phyloP scores from a whole-genome alignment of 2,113 vertebrate species.

The Eleginops maclovinus region DNA sequence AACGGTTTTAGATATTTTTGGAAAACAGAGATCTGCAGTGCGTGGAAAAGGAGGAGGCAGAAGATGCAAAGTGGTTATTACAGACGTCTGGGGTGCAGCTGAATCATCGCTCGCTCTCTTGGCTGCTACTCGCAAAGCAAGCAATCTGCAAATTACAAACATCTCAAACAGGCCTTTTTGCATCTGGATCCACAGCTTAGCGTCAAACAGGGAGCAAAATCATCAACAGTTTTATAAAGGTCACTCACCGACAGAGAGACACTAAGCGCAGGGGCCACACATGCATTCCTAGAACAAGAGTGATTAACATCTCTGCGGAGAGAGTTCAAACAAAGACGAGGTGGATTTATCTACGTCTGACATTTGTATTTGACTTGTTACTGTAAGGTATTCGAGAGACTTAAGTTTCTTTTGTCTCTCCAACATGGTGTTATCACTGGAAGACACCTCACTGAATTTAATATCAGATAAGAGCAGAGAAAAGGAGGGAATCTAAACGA shows the following conservation, averaged over 20 bases:
- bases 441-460: neutral
- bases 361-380: neutral
- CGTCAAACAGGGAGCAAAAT: neutral
- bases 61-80: constrained; percentile 66
- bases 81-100: constrained; percentile 57
- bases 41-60: constrained; percentile 50
- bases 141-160: constrained; percentile 57
- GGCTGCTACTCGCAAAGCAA: constrained; percentile 52
- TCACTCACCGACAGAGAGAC: constrained; percentile 23
- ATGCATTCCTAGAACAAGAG: neutral
- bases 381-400: neutral
- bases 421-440: neutral
- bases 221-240: constrained; percentile 30
- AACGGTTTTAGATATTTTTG: constrained; percentile 51
- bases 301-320: constrained; percentile 13
- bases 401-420: neutral
- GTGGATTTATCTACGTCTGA: neutral
- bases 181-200: constrained; percentile 21
- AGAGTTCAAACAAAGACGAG: neutral
- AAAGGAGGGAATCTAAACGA: neutral
- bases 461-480: neutral
- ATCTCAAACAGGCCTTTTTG: constrained; percentile 43
- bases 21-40: constrained; percentile 57
- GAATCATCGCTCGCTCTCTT: constrained; percentile 66
- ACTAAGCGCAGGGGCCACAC: neutral